Evolutionary conservation across 2,113 vertebrate species (phyloP), one percentile per base, ranked within the genome.

Genomic region (Thamnaconus septentrionalis): DNA sequence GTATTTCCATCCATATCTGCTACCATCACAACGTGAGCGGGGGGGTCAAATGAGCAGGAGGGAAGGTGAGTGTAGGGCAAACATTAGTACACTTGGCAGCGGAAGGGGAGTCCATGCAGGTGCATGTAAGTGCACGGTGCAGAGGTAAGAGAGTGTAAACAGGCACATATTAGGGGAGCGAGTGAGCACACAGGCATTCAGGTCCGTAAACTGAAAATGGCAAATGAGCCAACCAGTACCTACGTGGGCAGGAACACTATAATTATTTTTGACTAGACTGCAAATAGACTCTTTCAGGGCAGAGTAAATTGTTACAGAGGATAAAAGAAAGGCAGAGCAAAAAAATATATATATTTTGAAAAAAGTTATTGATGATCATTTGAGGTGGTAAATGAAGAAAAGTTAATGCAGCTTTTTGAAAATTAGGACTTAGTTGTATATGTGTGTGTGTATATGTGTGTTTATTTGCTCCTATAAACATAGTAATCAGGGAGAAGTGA

Each of bases 1-100:
- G 80, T 88, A 90, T 86, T 89, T 88, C 86, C 87, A 92, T 91
- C 87, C 78, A 89, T 88, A 91, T 90, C 89, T 90, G 83, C 81
- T 76, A 71, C 61, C 78, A 89, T 87, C 75, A 51, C 59, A 67
- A 71, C 81, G 78, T 69, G 79, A 82, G 76, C 58, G 58, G 52
- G 64, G 61, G 78, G 78, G 73, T 67, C 72, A 73, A 67, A 71
- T 71, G 70, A 53, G 62, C 51, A 65, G 71, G 61, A 56, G 59
- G 59, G 64, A 61, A 83, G 81, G 85, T 82, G 78, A 82, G 49
- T 69, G 80, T 69, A 74, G 77, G 85, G 74, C 73, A 86, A 86
- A 74, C 41, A 61, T 69, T 71, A 71, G 60, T 64, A 80, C 59
- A 81, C 63, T 73, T 10, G 10, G 50, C 52, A 72, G 44, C 68